Conservation (phyloP, 2,113 vertebrate species). For the Lepus timidus region DNA sequence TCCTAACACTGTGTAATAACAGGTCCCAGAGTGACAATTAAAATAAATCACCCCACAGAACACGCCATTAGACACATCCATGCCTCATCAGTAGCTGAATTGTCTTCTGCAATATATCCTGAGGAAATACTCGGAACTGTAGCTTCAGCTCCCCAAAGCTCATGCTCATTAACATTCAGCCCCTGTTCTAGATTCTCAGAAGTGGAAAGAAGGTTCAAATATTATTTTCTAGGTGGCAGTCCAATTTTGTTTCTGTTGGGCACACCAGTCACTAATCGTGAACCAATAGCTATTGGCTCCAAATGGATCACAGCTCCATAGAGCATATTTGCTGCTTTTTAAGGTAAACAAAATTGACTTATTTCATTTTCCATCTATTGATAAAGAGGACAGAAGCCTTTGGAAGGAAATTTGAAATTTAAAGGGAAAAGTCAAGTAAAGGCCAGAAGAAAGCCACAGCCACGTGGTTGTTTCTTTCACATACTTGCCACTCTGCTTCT, state of each 20-base stretch:
- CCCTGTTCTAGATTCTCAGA: slow-evolving; percentile 56
- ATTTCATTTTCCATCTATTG: neutral
- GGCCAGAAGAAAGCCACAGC: neutral
- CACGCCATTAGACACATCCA: slow-evolving; percentile 92
- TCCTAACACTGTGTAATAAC: slow-evolving; percentile 92
- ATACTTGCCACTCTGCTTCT: neutral
- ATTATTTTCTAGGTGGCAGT: slow-evolving; percentile 66
- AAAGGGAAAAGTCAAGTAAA: neutral
- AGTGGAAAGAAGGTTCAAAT: slow-evolving; percentile 67
- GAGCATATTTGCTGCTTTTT: neutral
- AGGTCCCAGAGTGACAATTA: slow-evolving; percentile 95
- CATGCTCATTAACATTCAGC: slow-evolving; percentile 74
- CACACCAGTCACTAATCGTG: slow-evolving; percentile 61
- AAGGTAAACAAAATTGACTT: neutral
- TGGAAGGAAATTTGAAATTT: neutral
- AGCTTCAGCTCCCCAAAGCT: slow-evolving; percentile 62
- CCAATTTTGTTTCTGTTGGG: slow-evolving; percentile 77
- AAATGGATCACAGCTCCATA: neutral
- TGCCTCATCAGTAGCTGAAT: slow-evolving; percentile 95
- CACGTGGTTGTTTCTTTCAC: neutral
- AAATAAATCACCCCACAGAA: slow-evolving; percentile 95
- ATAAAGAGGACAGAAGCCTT: neutral
- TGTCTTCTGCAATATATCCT: slow-evolving; percentile 92
- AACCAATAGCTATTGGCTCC: slow-evolving; percentile 59
- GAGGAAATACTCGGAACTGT: slow-evolving; percentile 84